Percentiles rank a stretch among this genome's conserved stretches.
phyloP scores from a whole-genome alignment of 2,797 vertebrate species.

The Acropternis orthonyx region DNA sequence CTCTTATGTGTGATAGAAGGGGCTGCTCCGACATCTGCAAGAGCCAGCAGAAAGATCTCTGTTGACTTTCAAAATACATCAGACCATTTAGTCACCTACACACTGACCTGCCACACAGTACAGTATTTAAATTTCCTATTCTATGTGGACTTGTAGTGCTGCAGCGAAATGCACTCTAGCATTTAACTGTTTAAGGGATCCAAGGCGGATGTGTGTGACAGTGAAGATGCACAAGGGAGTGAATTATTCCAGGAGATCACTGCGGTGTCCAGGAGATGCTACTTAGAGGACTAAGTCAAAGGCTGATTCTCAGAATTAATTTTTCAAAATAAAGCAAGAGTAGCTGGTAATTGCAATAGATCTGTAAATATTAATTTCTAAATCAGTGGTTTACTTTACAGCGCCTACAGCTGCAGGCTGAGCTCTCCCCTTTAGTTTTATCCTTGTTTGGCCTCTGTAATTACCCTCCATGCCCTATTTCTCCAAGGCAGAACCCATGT shows the following conservation, averaged over 20 bases:
- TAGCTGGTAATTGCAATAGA: not conserved
- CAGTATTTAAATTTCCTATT: not conserved
- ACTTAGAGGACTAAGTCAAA: not conserved
- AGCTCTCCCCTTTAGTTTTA: not conserved
- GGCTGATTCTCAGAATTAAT: not conserved
- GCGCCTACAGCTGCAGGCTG: not conserved
- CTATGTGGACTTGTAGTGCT: not conserved
- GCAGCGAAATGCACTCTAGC: not conserved
- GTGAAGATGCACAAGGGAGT: not conserved
- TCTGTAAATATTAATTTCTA: not conserved
- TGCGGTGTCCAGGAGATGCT: rapidly evolving
- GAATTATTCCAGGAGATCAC: not conserved
- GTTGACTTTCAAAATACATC: not conserved
- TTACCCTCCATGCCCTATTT: not conserved
- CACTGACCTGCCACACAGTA: not conserved
- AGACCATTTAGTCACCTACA: not conserved
- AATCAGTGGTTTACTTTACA: not conserved
- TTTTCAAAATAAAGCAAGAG: not conserved
- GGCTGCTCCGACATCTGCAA: not conserved
- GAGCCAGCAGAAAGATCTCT: not conserved
- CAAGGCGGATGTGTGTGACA: rapidly evolving
- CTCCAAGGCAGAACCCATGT: not conserved
- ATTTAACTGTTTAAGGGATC: not conserved
- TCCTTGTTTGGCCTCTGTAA: not conserved
- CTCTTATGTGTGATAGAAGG: rapidly evolving